Evolutionary conservation across 2,113 vertebrate species (phyloP).

Genomic region (Microcebus griseorufus): DNA sequence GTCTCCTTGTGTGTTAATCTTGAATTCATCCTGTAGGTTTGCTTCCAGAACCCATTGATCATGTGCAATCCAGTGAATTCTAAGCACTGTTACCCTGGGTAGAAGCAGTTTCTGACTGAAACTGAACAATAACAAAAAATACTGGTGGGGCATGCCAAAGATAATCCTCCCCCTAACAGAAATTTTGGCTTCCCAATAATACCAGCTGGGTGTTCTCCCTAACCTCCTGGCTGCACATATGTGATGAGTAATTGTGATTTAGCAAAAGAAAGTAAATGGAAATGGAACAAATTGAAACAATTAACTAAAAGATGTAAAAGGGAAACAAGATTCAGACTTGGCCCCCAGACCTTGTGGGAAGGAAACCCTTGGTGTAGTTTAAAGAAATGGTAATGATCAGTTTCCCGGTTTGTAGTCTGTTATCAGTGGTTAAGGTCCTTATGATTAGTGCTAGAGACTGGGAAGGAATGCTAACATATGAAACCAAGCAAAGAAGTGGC

Average conservation of each 20-base stretch:
- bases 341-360: slow-evolving; percentile 60
- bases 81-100: neutral
- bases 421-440: slow-evolving; percentile 73
- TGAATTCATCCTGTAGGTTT: neutral
- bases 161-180: slow-evolving; percentile 23
- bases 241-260: slow-evolving; percentile 62
- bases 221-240: slow-evolving; percentile 38
- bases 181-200: slow-evolving; percentile 7
- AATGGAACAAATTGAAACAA: slow-evolving; percentile 73
- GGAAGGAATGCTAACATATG: slow-evolving; percentile 72
- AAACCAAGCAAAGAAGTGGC: slow-evolving; percentile 80
- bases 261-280: slow-evolving; percentile 64
- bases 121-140: neutral
- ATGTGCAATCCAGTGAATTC: neutral
- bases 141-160: neutral
- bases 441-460: slow-evolving; percentile 55
- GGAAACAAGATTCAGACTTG: slow-evolving; percentile 59
- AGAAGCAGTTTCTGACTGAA: slow-evolving; percentile 26
- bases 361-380: slow-evolving; percentile 57
- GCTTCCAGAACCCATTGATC: neutral
- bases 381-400: slow-evolving; percentile 69
- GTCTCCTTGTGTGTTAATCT: neutral
- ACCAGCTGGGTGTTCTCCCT: slow-evolving; percentile 58
- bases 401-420: slow-evolving; percentile 73
- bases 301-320: slow-evolving; percentile 70